A percentile compares a stretch with the other conserved stretches of the same genome.
Evolutionary conservation across 1,140 invertebrate genomes (phyloP).

Genomic region (Laodelphax striatellus): DNA sequence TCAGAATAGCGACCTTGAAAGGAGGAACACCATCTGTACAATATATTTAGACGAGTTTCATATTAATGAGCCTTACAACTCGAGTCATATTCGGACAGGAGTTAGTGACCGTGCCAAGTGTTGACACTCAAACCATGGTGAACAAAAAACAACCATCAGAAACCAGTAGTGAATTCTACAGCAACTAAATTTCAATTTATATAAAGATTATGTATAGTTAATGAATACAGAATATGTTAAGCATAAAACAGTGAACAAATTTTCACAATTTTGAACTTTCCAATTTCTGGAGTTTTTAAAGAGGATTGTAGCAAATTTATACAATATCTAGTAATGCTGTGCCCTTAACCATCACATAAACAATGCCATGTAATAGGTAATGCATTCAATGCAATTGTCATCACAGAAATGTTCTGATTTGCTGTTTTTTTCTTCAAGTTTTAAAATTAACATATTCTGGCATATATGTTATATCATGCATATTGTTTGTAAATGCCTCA

Average conservation of each 20-base stretch:
- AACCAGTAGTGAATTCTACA: neutral
- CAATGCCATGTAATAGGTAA: too few species aligned
- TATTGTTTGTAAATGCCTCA: neutral
- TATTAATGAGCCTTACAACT: neutral
- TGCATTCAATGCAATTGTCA: too few species aligned
- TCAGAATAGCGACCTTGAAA: too few species aligned
- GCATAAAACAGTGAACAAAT: neutral
- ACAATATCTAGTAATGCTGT: too few species aligned
- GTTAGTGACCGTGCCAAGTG: neutral
- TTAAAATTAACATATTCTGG: conserved; percentile 2
- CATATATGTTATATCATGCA: neutral
- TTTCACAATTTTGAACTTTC: too few species aligned
- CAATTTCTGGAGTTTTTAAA: too few species aligned
- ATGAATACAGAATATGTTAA: conserved; percentile 1
- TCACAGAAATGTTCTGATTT: too few species aligned
- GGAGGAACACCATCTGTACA: conserved; percentile 3
- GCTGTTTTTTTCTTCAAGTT: neutral
- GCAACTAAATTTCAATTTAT: neutral
- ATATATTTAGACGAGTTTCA: conserved; percentile 3
- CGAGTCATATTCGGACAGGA: neutral
- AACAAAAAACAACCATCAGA: conserved; percentile 1
- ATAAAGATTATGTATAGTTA: neutral
- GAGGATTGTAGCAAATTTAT: too few species aligned
- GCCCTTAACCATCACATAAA: too few species aligned
- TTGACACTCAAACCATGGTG: neutral